A percentile compares a stretch with the other conserved stretches of the same genome.
phyloP scores from a whole-genome alignment of 1,140 invertebrate species.

The Diploscapter pachys region DNA sequence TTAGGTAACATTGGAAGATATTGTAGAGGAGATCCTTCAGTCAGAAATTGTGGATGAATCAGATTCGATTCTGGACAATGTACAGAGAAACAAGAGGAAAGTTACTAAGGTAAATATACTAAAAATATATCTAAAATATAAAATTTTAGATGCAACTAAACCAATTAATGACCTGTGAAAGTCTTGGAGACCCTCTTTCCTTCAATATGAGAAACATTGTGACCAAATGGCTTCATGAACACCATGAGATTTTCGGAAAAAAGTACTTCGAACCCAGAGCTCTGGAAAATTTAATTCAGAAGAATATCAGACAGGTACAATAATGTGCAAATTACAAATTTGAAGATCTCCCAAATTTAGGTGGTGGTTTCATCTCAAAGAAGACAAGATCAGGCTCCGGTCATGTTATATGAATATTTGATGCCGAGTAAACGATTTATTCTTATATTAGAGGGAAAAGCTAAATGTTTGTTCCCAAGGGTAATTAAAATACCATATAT shows the following conservation, averaged over 20 bases:
- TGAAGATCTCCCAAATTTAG: constrained; percentile 22
- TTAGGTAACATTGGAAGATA: constrained; percentile 64
- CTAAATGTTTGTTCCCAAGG: constrained; percentile 42
- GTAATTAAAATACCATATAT: constrained; percentile 20
- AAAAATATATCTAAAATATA: neutral
- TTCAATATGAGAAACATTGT: constrained; percentile 37
- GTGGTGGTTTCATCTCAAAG: constrained; percentile 1
- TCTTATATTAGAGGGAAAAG: constrained; percentile 46
- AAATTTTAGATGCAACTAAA: constrained; percentile 24
- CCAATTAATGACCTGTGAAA: constrained; percentile 7
- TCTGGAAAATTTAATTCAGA: constrained; percentile 11
- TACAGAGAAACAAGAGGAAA: constrained; percentile 33
- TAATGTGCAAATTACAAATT: neutral
- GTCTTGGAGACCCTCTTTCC: neutral
- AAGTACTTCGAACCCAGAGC: constrained; percentile 38
- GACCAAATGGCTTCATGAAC: constrained; percentile 44
- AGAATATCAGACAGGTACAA: constrained; percentile 17
- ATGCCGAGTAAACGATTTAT: constrained; percentile 43
- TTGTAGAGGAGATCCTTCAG: constrained; percentile 66
- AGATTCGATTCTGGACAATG: constrained; percentile 58
- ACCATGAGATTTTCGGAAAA: constrained; percentile 41
- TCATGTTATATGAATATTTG: constrained; percentile 42
- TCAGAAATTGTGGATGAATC: constrained; percentile 65
- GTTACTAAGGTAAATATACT: constrained; percentile 7
- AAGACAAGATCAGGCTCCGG: constrained; percentile 4